Evolutionary conservation across 2,888 invertebrate species (phyloP).

Genomic region (Ophion costatus): DNA sequence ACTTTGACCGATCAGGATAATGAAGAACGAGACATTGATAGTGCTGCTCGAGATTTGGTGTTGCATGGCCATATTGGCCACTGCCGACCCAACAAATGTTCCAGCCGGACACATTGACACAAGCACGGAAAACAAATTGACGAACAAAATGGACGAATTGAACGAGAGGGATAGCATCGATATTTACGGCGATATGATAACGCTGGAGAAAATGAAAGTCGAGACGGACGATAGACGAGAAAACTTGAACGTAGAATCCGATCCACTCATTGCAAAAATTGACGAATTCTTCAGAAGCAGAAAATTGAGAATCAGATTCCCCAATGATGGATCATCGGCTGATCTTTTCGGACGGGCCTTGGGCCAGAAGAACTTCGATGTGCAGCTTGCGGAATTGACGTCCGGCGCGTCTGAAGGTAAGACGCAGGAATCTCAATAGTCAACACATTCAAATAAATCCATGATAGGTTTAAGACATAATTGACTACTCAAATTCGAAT

Average conservation of each 20-base stretch:
- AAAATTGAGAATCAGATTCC: slow-evolving; percentile 76
- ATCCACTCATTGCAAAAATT: slow-evolving; percentile 78
- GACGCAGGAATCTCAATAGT: slow-evolving; percentile 19
- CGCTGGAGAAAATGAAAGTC: slow-evolving; percentile 76
- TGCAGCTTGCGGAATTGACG: slow-evolving; percentile 76
- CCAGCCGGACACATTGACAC: slow-evolving; percentile 60
- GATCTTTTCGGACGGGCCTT: slow-evolving; percentile 80
- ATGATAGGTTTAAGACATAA: neutral
- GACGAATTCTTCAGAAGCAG: slow-evolving; percentile 78
- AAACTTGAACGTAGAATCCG: slow-evolving; percentile 66
- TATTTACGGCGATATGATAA: slow-evolving; percentile 78
- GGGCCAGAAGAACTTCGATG: slow-evolving; percentile 76
- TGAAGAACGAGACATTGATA: slow-evolving; percentile 67
- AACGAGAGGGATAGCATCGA: slow-evolving; percentile 73
- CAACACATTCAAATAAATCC: neutral
- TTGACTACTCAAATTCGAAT: neutral
- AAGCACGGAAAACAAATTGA: slow-evolving; percentile 73
- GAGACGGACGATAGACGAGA: slow-evolving; percentile 55
- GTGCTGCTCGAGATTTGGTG: slow-evolving; percentile 57
- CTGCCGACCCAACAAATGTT: slow-evolving; percentile 65
- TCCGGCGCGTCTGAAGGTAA: slow-evolving; percentile 81
- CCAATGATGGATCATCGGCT: slow-evolving; percentile 78
- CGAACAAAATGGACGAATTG: slow-evolving; percentile 77
- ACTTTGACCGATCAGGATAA: slow-evolving; percentile 68
- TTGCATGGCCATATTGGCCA: slow-evolving; percentile 58